Evolutionary conservation across 2,797 vertebrate species (phyloP).

Genomic region (Hippocampus kuda): DNA sequence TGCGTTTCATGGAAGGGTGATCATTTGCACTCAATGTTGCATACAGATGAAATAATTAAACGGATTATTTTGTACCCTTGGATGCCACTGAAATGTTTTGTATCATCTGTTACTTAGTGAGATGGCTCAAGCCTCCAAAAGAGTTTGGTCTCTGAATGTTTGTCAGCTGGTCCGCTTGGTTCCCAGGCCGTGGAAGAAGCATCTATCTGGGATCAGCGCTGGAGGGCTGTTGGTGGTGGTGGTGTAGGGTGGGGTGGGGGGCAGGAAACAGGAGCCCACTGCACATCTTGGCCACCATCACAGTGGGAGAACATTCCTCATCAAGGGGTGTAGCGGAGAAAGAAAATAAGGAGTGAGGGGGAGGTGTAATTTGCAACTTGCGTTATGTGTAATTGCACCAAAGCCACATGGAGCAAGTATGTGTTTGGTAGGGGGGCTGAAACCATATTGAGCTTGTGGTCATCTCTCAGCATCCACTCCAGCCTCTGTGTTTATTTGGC

Average conservation of each 20-base stretch:
- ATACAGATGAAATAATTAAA: slow-evolving; percentile 47
- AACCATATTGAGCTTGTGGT: slow-evolving; percentile 30
- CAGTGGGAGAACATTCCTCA: slow-evolving; percentile 67
- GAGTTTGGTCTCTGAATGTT: neutral
- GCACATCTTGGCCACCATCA: slow-evolving; percentile 53
- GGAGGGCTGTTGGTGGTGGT: slow-evolving; percentile 27
- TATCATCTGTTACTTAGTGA: neutral
- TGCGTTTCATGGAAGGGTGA: slow-evolving; percentile 22
- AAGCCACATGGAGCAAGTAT: slow-evolving; percentile 26
- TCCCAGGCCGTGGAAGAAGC: slow-evolving; percentile 53
- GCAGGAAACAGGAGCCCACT: slow-evolving; percentile 59
- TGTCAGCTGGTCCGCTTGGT: slow-evolving; percentile 37
- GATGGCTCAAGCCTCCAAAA: neutral
- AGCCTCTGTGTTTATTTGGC: neutral
- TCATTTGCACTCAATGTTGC: slow-evolving; percentile 52
- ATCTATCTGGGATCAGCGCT: slow-evolving; percentile 59
- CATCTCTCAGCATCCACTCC: slow-evolving; percentile 27
- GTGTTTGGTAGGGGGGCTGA: slow-evolving; percentile 19
- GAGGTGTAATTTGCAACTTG: slow-evolving; percentile 25
- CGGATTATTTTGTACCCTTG: slow-evolving; percentile 42
- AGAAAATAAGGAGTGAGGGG: slow-evolving; percentile 8
- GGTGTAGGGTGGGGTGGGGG: slow-evolving; percentile 45
- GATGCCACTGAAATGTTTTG: neutral
- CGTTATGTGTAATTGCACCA: slow-evolving; percentile 54
- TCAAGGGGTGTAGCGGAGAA: slow-evolving; percentile 42